Base-by-base conservation (phyloP, 2,113 vertebrate genomes). In the Perccottus glenii region DNA sequence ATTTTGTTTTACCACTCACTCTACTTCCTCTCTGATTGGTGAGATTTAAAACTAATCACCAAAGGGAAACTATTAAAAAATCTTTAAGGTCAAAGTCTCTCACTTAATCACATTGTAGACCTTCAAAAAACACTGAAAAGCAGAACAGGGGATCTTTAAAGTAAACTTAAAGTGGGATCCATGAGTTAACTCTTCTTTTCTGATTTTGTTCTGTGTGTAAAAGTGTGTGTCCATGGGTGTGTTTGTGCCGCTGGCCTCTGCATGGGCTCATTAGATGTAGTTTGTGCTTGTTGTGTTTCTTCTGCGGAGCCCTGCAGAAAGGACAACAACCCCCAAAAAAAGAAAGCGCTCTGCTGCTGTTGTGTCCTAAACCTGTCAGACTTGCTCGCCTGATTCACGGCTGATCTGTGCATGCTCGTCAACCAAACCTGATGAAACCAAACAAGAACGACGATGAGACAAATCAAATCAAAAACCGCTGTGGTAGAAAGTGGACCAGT, bases 401-500 rank as follows among this genome's bases (percentile, higher is more conserved):
- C 86, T 81, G 82, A 84, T 71, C 81, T 86, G 64, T 88, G 89
- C 89, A 91, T 91, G 89, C 80, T 72, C 70, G 77, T 83, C 77
- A 85, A 88, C 84, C 88, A 87, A 89, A 91, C 84, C 89, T 85
- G 82, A 87, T 86, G 88, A 91, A 88, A 89, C 78, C 87, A 87
- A 85, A 78, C 81, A 82, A 85, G 77, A 81, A 45, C 53, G n/a
- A 64, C 49, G 64, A 40, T 50, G 16, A 51, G 47, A 63, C 35
- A 53, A 55, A 48, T 42, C 35, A 61, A 11, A 75, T 60, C 33
- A 58, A 51, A 50, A 12, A 77, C 12, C 14, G 67, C 66, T 81
- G 75, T 56, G 5, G 1, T 78, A 80, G 69, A 80, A 27, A 27
- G n/a, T 49, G 45, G 60, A 60, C 46, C 59, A 50, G 2, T 55